Conservation (phyloP, 2,797 vertebrate genomes). For the Spondyliosoma cantharus region DNA sequence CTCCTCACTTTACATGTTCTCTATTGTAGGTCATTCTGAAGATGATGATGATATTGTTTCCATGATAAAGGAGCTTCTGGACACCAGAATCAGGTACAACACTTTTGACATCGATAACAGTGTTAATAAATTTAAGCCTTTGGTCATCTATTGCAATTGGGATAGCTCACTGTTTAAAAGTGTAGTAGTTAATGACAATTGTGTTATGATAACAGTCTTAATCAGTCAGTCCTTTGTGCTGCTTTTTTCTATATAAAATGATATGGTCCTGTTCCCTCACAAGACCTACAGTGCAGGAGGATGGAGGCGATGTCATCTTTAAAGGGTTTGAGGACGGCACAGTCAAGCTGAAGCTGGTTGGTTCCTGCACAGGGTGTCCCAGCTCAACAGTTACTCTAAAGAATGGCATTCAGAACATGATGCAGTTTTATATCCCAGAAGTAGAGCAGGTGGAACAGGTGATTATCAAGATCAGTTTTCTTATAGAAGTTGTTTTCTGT, state of each 20-base stretch:
- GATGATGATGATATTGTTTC: conserved; percentile 87
- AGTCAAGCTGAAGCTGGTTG: conserved; percentile 86
- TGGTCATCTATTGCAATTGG: not conserved
- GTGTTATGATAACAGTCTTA: conserved; percentile 14
- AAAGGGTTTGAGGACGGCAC: conserved; percentile 86
- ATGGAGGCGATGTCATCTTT: conserved; percentile 87
- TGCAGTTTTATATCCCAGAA: conserved; percentile 89
- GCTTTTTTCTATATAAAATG: conserved; percentile 39
- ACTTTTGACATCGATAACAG: not conserved
- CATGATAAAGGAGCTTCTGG: conserved; percentile 89
- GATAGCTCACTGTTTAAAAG: not conserved
- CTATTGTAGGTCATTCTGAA: conserved; percentile 79
- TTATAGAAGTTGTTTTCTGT: not conserved
- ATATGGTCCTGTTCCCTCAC: conserved; percentile 5
- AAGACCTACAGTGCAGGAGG: conserved; percentile 89
- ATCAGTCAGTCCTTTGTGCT: conserved; percentile 31
- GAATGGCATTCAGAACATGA: conserved; percentile 89
- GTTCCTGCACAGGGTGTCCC: conserved; percentile 88
- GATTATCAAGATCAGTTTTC: conserved; percentile 19
- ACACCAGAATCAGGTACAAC: conserved; percentile 86
- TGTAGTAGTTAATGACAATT: not conserved
- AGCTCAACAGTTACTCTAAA: conserved; percentile 86
- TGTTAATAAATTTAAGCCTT: not conserved
- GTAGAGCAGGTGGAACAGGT: conserved; percentile 87
- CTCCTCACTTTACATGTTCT: conserved; percentile 20